Evolutionary conservation across 1,140 invertebrate genomes (phyloP), one percentile per base, ranked within the genome.

Genomic region (Berghia stephanieae): DNA sequence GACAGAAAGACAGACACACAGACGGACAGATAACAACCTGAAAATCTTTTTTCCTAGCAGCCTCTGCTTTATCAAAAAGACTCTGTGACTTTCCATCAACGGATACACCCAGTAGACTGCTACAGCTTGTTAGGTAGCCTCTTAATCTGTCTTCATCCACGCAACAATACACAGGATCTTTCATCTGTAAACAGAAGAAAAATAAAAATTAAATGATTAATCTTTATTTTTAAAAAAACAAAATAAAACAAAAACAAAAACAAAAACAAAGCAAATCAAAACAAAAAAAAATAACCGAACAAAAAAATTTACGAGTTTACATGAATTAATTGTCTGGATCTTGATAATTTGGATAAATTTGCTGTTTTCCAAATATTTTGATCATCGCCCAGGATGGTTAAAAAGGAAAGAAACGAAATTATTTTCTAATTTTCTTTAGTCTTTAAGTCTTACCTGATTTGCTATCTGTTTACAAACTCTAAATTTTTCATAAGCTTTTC

Each of bases 81-180:
- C 74, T 78, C 18, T 75, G 77, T 31, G 40, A 42, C 16, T 81
- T 75, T 4, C 43, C 46, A 18, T 81, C 80, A 34, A 78, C 69
- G 13, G 70, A 60, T 0, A 85, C 78, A 34, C 81, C 79, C 34
- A 81, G 78, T 43, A 86, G 74, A 77, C 79, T 83, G 36, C 80
- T 78, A 73, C 84, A 86, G 42, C 82, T 84, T 38, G 79, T 82
- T 10, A 83, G 73, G 74, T 86, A 86, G 16, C 84, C 84, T 43
- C 79, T 75, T 34, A 86, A 66, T 52, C 83, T 60, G 16, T 80
- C 67, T 27, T 66, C 60, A 67, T 82, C 78, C n/a, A 85, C 71
- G 70, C 68, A 70, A 70, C 81, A 82, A 49, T 80, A 85, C 27
- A 81, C 76, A 31, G 75, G 79, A 16, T 77, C 52, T 24, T 75